phyloP scores from a whole-genome alignment of 2,888 invertebrate genomes.

The Brachyptera putata region DNA sequence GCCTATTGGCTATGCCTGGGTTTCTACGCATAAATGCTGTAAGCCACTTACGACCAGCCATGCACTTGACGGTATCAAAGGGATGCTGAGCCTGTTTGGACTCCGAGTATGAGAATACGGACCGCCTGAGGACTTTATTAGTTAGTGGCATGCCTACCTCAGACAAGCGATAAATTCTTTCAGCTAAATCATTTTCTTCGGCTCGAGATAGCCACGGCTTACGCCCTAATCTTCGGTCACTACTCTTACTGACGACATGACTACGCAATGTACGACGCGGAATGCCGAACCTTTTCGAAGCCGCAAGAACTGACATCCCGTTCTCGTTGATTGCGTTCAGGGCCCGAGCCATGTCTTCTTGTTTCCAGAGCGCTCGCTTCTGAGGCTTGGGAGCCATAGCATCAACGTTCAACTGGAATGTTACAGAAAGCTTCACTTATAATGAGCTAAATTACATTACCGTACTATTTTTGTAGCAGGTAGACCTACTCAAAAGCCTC shows the following conservation, averaged over 20 bases:
- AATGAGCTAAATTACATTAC: no score
- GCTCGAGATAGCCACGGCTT: background rate
- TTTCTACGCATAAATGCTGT: slow-evolving; percentile 33
- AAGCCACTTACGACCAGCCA: slow-evolving; percentile 16
- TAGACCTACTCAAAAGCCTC: no score
- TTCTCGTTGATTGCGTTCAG: no score
- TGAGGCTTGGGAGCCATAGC: no score
- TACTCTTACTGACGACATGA: slow-evolving; percentile 3
- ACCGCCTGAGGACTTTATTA: background rate
- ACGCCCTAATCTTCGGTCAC: background rate
- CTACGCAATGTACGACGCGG: slow-evolving; percentile 7
- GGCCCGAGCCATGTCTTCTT: no score
- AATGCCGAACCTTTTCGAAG: slow-evolving; percentile 4
- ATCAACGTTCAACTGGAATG: no score
- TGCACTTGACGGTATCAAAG: background rate
- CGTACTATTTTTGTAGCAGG: no score
- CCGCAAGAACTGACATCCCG: no score
- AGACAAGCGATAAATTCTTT: background rate
- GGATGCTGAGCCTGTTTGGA: background rate
- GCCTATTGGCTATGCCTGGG: slow-evolving; percentile 35
- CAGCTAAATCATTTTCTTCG: slow-evolving; percentile 3
- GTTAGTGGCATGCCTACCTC: slow-evolving; percentile 6
- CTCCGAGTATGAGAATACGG: background rate
- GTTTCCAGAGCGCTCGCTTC: no score
- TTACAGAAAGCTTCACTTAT: no score